Base-by-base conservation (phyloP, 2,888 invertebrate species). In the Himalopsyche tibetana region DNA sequence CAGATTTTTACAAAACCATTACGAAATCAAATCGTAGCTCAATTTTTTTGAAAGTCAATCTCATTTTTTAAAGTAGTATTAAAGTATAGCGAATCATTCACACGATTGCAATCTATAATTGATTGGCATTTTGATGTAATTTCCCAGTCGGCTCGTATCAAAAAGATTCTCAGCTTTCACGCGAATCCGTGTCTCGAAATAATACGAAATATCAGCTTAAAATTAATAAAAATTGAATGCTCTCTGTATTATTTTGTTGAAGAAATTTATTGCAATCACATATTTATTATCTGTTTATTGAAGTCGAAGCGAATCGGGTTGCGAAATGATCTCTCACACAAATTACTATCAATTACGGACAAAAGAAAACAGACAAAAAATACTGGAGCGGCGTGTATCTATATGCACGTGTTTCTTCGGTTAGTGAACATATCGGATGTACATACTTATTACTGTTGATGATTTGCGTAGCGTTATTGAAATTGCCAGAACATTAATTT, bases 211-310 rank as follows among this genome's bases (percentile, higher is more conserved):
- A 5, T 28, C 0, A 5, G 55, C 42, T 42, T 12, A 55, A 55
- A 55, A 55, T 11, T 55, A 11, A 55, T 12, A 28, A 15, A 19
- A 63, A 63, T 19, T 28, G 28, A 63, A 6, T 4, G 63, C 63
- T 28, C 63, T 11, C 5, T 19, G 11, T 63, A 63, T 63, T 19
- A 63, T 63, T 63, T 19, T 63, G 63, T 9, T 63, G 28, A 19
- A 19, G 11, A 63, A 63, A 63, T 11, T 19, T 28, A n/a, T 11
- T 3, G 63, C 19, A 63, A 63, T 19, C 63, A 63, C 63, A 63
- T 15, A 63, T 63, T 63, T 19, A 19, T 63, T 63, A 63, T 51
- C 51, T 63, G 63, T 63, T 63, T 28, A 63, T 63, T 63, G 19
- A 19, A 63, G 63, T 51, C 51, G 51, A 63, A 19, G 0, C 28